phyloP scores from a whole-genome alignment of 1,140 invertebrate genomes.

The Drosophila persimilis region DNA sequence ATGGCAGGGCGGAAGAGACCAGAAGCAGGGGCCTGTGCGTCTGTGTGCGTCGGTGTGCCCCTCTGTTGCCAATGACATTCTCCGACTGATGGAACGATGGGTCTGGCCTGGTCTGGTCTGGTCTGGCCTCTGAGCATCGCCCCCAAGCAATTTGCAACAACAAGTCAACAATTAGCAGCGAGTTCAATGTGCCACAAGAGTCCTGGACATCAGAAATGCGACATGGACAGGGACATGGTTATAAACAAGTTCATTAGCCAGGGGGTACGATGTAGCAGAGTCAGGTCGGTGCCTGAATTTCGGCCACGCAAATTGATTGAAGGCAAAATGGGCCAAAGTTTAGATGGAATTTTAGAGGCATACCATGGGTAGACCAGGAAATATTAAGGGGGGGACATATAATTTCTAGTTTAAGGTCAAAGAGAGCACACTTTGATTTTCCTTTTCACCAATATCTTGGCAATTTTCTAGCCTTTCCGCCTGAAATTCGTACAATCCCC shows the following conservation, averaged over 20 bases:
- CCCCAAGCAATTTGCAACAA: slow-evolving; percentile 39
- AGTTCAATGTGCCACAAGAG: slow-evolving; percentile 42
- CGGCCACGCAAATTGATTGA: not conserved
- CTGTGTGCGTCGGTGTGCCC: not conserved
- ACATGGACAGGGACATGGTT: slow-evolving; percentile 25
- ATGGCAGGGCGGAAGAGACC: not conserved
- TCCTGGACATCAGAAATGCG: not conserved
- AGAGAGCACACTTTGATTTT: too few relatives aligned
- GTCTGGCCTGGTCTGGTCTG: not conserved
- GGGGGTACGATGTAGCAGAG: not conserved
- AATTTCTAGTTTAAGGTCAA: too few relatives aligned
- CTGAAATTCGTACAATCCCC: too few relatives aligned
- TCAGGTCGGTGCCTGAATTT: not conserved
- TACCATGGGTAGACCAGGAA: too few relatives aligned
- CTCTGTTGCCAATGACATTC: slow-evolving; percentile 25
- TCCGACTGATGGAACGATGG: slow-evolving; percentile 3
- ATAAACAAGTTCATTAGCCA: slow-evolving; percentile 63
- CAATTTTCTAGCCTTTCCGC: too few relatives aligned
- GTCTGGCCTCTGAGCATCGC: not conserved
- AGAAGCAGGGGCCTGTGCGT: not conserved
- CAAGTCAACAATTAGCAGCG: slow-evolving; percentile 47
- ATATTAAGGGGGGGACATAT: too few relatives aligned
- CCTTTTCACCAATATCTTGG: too few relatives aligned
- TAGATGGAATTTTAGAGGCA: too few relatives aligned
- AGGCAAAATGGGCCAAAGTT: not conserved